phyloP scores from a whole-genome alignment of 2,888 invertebrate species.

The Dyspetes luteomarginatus region DNA sequence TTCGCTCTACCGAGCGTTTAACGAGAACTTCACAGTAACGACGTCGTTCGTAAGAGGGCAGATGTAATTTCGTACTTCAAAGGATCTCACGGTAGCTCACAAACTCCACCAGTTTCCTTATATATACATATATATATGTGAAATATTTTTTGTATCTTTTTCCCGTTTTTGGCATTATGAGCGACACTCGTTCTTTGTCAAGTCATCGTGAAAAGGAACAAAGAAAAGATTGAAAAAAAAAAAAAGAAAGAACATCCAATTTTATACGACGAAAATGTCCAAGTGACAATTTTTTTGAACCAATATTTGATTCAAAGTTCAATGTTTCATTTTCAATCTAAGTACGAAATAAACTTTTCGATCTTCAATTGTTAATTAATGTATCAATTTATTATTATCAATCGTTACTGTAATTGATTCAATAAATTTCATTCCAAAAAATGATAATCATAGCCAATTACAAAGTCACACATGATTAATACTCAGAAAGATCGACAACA shows the following conservation, averaged over 20 bases:
- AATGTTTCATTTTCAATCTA: too few relatives aligned
- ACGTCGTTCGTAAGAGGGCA: constrained; percentile 57
- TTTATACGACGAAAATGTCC: neutral
- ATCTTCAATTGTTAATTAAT: too few relatives aligned
- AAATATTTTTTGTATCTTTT: neutral
- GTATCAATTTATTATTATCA: too few relatives aligned
- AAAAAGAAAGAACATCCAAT: neutral
- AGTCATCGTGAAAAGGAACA: neutral
- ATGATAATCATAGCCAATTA: too few relatives aligned
- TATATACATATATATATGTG: neutral
- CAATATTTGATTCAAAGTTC: too few relatives aligned
- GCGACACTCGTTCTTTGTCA: neutral
- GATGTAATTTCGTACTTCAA: constrained; percentile 21
- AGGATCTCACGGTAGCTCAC: constrained; percentile 12
- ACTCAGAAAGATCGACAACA: too few relatives aligned
- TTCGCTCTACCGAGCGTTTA: constrained; percentile 55
- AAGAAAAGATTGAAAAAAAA: neutral
- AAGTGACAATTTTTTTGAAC: neutral
- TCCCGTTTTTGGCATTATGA: constrained; percentile 8
- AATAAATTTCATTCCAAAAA: too few relatives aligned
- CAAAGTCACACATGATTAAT: too few relatives aligned
- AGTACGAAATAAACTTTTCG: too few relatives aligned
- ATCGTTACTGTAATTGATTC: too few relatives aligned
- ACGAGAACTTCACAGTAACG: constrained; percentile 68
- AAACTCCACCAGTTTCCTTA: neutral